Percentiles rank a stretch among this genome's conserved stretches.
Evolutionary conservation across 35 echinoderm and acorn worm genomes (phyloP).

Genomic region (Diadema setosum): DNA sequence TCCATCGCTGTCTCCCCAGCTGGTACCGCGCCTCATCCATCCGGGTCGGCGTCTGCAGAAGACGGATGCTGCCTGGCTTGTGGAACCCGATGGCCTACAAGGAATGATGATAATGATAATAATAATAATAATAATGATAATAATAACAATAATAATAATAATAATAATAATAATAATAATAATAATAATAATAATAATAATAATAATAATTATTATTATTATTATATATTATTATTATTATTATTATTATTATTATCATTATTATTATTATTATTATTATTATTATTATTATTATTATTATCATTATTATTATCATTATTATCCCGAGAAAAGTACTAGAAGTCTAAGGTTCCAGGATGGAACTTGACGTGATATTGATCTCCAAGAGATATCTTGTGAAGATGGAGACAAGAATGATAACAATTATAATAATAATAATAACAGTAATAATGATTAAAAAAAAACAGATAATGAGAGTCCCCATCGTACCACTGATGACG

Average conservation of each 20-base stretch:
- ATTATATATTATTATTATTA: neutral
- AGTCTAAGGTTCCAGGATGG: too few species aligned
- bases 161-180: neutral
- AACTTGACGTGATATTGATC: too few species aligned
- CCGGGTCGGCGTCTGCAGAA: constrained; percentile 59
- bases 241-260: neutral
- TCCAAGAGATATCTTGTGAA: too few species aligned
- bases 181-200: neutral
- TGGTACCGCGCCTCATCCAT: constrained; percentile 82
- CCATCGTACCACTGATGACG: too few species aligned
- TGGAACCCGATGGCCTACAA: constrained; percentile 90
- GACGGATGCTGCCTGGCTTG: constrained; percentile 74
- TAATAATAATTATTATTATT: neutral
- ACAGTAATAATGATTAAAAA: too few species aligned
- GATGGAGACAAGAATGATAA: too few species aligned
- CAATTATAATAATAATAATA: too few species aligned
- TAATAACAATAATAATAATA: neutral
- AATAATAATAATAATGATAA: neutral
- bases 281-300: too few species aligned
- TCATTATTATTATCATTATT: too few species aligned
- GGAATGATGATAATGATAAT: neutral
- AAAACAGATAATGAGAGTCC: too few species aligned
- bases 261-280: too few species aligned
- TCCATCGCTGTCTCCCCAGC: constrained; percentile 65
- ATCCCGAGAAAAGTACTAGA: too few species aligned